A percentile compares a stretch with the other conserved stretches of the same genome.
phyloP scores from a whole-genome alignment of 2,113 vertebrate species.

The Galemys pyrenaicus region DNA sequence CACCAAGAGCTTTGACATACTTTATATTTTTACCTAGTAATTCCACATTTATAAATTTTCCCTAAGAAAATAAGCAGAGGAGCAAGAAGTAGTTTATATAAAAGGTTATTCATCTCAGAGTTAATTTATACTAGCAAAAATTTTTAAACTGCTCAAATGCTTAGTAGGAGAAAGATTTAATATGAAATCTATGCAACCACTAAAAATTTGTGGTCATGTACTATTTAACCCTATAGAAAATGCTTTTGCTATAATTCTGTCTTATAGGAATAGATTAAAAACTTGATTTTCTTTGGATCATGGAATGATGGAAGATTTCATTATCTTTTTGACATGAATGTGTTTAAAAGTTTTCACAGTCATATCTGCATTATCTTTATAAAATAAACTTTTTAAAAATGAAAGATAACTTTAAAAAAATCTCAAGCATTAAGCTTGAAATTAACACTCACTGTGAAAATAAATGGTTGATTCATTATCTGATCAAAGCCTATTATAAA shows the following conservation, averaged over 20 bases:
- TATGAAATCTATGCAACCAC: not conserved
- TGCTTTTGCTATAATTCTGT: not conserved
- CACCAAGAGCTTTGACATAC: not conserved
- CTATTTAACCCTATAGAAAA: not conserved
- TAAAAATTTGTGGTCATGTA: not conserved
- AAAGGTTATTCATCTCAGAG: not conserved
- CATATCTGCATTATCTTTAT: not conserved
- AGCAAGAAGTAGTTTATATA: not conserved
- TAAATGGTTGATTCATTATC: not conserved
- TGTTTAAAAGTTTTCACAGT: not conserved
- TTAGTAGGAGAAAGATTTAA: not conserved
- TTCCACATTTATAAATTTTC: not conserved
- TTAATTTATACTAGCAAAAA: constrained; percentile 10
- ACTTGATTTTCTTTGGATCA: not conserved
- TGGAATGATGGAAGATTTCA: not conserved
- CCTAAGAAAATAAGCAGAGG: not conserved
- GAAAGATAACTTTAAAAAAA: not conserved
- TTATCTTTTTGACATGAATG: not conserved
- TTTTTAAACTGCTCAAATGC: not conserved
- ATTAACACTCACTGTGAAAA: not conserved
- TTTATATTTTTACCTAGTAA: not conserved
- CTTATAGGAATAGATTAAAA: not conserved
- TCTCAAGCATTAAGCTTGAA: constrained; percentile 28
- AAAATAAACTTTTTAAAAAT: constrained; percentile 19
- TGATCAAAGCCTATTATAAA: not conserved